Conservation (phyloP, 2,797 vertebrate genomes). For the Eurystomus glaucurus region DNA sequence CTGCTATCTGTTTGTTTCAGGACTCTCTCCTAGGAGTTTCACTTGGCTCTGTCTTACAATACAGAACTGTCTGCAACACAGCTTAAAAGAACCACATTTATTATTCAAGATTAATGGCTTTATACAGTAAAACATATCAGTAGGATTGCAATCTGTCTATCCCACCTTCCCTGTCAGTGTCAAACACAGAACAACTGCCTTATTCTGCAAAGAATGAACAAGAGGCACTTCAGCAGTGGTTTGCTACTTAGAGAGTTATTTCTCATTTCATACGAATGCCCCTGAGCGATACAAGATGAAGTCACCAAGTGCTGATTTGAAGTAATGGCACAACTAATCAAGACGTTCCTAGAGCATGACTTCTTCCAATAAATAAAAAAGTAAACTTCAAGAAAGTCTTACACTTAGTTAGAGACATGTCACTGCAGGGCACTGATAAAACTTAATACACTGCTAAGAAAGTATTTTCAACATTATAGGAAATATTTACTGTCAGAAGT, state of each 20-base stretch:
- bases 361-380: background rate
- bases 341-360: background rate
- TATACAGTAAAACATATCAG: background rate
- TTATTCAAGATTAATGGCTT: background rate
- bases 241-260: background rate
- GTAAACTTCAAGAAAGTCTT: background rate
- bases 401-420: background rate
- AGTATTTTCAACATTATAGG: background rate
- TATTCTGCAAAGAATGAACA: background rate
- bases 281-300: background rate
- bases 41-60: background rate
- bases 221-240: background rate
- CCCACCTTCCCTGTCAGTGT: background rate
- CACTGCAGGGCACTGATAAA: background rate
- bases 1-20: background rate
- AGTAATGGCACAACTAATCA: background rate
- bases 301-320: background rate
- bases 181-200: background rate
- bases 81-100: background rate
- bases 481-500: background rate
- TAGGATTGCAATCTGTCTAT: background rate
- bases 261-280: background rate
- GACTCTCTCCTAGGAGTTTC: background rate
- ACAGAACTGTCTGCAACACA: background rate
- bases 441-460: background rate